Evolutionary conservation across 1,140 invertebrate genomes (phyloP), one percentile per base, ranked within the genome.

Genomic region (Aphis craccivora): DNA sequence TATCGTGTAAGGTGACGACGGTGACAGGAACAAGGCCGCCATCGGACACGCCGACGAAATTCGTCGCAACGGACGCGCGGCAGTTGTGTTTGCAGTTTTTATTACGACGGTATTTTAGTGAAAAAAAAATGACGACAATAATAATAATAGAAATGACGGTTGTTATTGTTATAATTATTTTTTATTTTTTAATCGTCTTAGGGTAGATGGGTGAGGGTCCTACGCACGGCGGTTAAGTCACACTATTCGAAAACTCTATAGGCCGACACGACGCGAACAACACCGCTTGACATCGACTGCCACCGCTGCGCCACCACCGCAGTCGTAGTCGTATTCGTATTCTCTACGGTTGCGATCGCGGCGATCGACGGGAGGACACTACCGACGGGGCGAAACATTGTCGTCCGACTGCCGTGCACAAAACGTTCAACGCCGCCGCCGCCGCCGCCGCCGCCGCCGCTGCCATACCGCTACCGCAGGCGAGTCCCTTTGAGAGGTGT

Each of bases 381-480:
- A 55, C 88, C 88, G 48, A 3, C 48, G 48, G 51, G 51, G 88
- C 88, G 51, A 89, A 53, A 89, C 88, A 55, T 89, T 55, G 48
- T 89, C 88, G 88, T 89, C 88, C 88, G 88, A 89, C 88, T 89
- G 88, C 48, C 48, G 88, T 53, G 35, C 51, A 51, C 88, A 22
- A 53, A 89, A 89, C 88, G 88, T 40, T 23, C 7, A 88, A 88
- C 43, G 83, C 20, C 83, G 37, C 83, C 83, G 9, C 76, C 6
- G 18, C n/a, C 6, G 83, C 18, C 86, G 48, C 22, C 9, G 48
- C n/a, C 22, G 87, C 11, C 0, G 18, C 14, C 3, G 83, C 18
- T 48, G 48, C 22, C 9, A 35, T 37, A 37, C n/a, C 22, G 87
- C 11, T 0, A 14, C 45, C 43, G 45, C 45, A 6, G 86, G 35